Evolutionary conservation across 2,113 vertebrate genomes (phyloP), one percentile per base, ranked within the genome.

Genomic region (Psittacara wagleri): DNA sequence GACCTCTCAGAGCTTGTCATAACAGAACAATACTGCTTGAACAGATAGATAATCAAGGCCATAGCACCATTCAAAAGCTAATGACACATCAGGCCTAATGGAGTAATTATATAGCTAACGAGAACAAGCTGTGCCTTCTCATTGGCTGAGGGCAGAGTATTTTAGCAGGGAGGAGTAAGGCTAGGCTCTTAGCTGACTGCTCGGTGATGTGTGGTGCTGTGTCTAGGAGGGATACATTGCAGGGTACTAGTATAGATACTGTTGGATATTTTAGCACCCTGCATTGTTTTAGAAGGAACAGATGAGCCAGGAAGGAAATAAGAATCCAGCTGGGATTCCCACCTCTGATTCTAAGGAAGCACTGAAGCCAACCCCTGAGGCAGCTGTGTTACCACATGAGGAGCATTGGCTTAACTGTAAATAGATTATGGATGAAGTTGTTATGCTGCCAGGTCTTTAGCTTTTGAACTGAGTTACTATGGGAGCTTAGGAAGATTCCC

Each of bases 151-250:
- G 64, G 51, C 29, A 78, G 63, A 27, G 39, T 79, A 76, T 83
- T 92, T 76, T 9, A 83, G 84, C 17, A 76, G 84, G 72, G 29
- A 88, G 85, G 39, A 68, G 61, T 0, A 39, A 24, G 7, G 1
- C 4, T 48, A 24, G 22, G 22, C 4, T 68, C 5, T 39, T 0
- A 1, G 7, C 0, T 2, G 35, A 16, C 4, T 75, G 20, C 6
- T 6, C 51, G 11, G 25, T 1, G 3, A 13, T 18, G 17, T 1
- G 2, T 6, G 4, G 46, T 0, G 1, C 6, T 54, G 39, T 7
- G 4, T 12, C 0, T 18, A 1, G 39, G 43, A 35, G 24, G 15
- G 8, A 5, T 14, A 9, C 4, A 46, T 10, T 46, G 17, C 2
- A 37, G 39, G 24, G 31, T 22, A 17, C 43, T 3, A 6, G 41